These are phyloP conservation scores for Alces alces DNA, from an alignment of 2,113 vertebrate species.

Conservation along the genomic window DNA sequence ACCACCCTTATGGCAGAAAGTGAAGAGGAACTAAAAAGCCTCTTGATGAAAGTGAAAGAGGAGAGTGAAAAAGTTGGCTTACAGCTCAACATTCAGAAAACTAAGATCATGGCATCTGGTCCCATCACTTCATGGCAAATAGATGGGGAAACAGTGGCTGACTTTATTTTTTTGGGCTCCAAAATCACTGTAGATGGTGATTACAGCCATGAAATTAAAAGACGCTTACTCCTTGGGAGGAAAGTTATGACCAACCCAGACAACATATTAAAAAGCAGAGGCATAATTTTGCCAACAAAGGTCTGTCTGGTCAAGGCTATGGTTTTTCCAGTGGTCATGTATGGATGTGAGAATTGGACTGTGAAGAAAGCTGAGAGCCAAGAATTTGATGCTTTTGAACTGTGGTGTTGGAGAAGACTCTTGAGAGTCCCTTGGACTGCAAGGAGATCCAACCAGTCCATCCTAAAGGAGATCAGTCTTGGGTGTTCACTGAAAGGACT, in stretches of 20 bases:
- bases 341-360: background rate
- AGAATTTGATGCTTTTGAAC: background rate
- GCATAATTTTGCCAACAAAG: background rate
- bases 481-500: background rate
- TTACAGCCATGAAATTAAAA: background rate
- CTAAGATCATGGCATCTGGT: background rate
- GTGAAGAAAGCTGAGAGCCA: background rate
- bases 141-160: background rate
- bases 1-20: background rate
- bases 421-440: background rate
- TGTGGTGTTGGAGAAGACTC: background rate
- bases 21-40: background rate
- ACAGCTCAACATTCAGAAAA: background rate
- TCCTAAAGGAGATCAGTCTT: background rate
- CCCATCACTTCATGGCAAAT: background rate
- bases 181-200: background rate
- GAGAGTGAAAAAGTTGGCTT: background rate
- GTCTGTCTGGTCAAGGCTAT: background rate
- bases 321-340: background rate
- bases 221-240: background rate
- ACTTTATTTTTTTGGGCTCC: background rate
- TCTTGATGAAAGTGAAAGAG: background rate
- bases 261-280: background rate
- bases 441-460: background rate
- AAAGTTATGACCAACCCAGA: background rate